Evolutionary conservation across 2,113 vertebrate genomes (phyloP).

Genomic region (Tachysurus vachellii): DNA sequence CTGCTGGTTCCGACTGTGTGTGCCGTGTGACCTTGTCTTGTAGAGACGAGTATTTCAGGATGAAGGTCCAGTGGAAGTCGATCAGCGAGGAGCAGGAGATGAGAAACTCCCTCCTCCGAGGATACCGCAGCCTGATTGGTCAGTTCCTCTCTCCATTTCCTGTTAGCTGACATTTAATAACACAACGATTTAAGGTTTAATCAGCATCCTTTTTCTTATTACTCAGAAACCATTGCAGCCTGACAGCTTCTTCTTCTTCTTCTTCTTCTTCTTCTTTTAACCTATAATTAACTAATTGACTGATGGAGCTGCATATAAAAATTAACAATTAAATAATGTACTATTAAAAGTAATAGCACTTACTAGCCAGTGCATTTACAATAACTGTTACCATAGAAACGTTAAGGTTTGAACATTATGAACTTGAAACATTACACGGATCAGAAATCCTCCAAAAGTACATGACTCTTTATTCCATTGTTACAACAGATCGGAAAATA

Average conservation of each 20-base stretch:
- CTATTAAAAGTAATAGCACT: too few species aligned
- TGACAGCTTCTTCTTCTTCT: too few species aligned
- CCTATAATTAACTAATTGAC: too few species aligned
- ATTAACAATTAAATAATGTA: too few species aligned
- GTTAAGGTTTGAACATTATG: background rate
- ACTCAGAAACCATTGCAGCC: too few species aligned
- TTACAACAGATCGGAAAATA: too few species aligned
- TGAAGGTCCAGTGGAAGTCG: conserved; percentile 94
- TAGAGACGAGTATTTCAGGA: conserved; percentile 89
- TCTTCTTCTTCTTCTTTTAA: too few species aligned
- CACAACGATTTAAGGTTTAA: too few species aligned
- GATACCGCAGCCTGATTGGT: conserved; percentile 88
- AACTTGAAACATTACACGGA: background rate
- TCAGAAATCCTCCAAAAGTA: background rate
- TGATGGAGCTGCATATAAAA: too few species aligned
- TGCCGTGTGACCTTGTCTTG: background rate
- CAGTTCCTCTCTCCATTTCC: conserved; percentile 40
- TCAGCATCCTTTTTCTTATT: too few species aligned
- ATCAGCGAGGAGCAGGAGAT: conserved; percentile 89
- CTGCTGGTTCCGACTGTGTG: background rate
- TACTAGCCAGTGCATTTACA: background rate
- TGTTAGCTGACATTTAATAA: background rate
- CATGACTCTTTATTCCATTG: too few species aligned
- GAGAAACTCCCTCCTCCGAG: conserved; percentile 85
- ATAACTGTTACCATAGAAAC: background rate